Conservation (phyloP, 2,113 vertebrate genomes). For the Aepyceros melampus region DNA sequence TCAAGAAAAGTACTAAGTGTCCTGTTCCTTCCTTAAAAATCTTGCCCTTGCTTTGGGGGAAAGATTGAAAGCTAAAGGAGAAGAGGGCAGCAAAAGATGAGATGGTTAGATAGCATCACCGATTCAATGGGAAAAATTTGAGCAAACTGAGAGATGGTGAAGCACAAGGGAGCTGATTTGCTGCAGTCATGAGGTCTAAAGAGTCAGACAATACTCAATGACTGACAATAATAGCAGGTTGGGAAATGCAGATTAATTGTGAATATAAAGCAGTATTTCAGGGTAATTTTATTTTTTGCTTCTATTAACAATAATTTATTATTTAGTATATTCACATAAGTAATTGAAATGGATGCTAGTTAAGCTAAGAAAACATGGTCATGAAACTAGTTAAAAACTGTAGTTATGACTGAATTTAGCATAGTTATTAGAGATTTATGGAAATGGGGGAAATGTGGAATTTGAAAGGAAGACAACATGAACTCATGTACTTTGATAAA, state of each 20-base stretch:
- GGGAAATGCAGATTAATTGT: not conserved
- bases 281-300: not conserved
- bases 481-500: not conserved
- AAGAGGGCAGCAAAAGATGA: not conserved
- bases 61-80: not conserved
- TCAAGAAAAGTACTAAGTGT: not conserved
- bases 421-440: not conserved
- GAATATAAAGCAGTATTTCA: not conserved
- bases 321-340: not conserved
- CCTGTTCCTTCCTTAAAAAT: not conserved
- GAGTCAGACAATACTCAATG: not conserved
- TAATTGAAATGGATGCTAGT: not conserved
- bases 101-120: not conserved
- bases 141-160: not conserved
- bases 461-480: not conserved
- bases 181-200: not conserved
- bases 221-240: not conserved
- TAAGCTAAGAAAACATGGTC: not conserved
- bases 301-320: not conserved
- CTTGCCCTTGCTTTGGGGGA: not conserved
- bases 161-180: not conserved
- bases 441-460: not conserved
- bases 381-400: not conserved
- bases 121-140: not conserved
- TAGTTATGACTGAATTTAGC: not conserved